phyloP scores from a whole-genome alignment of 2,113 vertebrate genomes.

The Phainopepla nitens region DNA sequence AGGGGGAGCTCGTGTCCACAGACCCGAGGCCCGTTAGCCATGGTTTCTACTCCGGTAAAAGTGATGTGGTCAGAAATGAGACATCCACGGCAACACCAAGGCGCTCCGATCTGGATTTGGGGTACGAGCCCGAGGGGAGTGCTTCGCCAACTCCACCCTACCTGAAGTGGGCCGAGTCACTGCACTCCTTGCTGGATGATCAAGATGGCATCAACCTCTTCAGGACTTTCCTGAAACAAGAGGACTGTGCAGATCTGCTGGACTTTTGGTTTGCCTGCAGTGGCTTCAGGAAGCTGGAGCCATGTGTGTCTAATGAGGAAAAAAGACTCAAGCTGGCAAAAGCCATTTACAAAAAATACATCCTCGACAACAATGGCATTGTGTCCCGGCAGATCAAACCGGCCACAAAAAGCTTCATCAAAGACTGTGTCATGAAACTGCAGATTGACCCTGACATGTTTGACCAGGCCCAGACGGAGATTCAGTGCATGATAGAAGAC shows the following conservation, averaged over 20 bases:
- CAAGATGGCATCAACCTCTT: constrained; percentile 96
- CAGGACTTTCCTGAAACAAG: constrained; percentile 91
- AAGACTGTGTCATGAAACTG: constrained; percentile 88
- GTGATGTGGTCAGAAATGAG: constrained; percentile 81
- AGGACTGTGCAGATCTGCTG: constrained; percentile 89
- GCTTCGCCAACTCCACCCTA: constrained; percentile 96
- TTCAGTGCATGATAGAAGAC: constrained; percentile 93
- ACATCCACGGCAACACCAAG: constrained; percentile 87
- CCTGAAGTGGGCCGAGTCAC: constrained; percentile 94
- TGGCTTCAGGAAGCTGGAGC: constrained; percentile 92
- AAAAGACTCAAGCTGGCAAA: constrained; percentile 93
- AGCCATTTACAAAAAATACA: constrained; percentile 95
- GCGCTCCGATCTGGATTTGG: constrained; percentile 92
- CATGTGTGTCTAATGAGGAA: constrained; percentile 81
- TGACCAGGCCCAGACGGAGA: constrained; percentile 96
- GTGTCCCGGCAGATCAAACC: constrained; percentile 94
- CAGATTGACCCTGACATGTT: constrained; percentile 95
- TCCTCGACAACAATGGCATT: constrained; percentile 88
- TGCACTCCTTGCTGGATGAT: constrained; percentile 94
- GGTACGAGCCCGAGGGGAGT: constrained; percentile 96
- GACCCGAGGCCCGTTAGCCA: constrained; percentile 78
- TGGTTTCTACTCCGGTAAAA: constrained; percentile 79
- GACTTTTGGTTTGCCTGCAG: constrained; percentile 99
- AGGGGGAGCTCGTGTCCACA: constrained; percentile 87
- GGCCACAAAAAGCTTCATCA: constrained; percentile 95